Conservation (phyloP, 2,113 vertebrate genomes). For the Accipiter cooperii region DNA sequence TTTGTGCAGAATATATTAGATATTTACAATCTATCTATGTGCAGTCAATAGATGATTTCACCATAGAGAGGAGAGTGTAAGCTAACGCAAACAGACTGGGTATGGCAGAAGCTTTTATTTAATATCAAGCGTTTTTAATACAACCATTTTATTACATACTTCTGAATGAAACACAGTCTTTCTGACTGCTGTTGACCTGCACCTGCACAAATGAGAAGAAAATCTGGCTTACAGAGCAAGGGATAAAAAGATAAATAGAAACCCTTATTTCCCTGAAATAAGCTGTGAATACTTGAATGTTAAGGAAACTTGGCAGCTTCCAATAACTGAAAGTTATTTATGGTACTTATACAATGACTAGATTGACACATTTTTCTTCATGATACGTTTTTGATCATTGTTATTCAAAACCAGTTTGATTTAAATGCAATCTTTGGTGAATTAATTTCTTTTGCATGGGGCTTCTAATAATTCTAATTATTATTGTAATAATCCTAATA, state of each 20-base stretch:
- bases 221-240: neutral
- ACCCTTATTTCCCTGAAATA: neutral
- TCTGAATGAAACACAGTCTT: neutral
- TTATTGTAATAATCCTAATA: neutral
- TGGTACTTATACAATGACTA: neutral
- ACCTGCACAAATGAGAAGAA: neutral
- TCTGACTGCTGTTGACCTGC: neutral
- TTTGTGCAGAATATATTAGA: neutral
- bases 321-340: neutral
- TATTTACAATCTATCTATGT: neutral
- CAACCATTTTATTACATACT: neutral
- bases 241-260: neutral
- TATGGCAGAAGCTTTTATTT: neutral
- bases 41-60: neutral
- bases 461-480: neutral
- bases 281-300: neutral
- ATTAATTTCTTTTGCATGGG: neutral
- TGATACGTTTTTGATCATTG: neutral
- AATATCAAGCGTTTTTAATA: neutral
- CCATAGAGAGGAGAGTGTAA: neutral
- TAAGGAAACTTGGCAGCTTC: neutral
- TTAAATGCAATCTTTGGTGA: neutral
- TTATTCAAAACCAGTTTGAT: neutral
- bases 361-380: neutral
- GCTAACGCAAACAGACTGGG: neutral